A percentile compares a stretch with the other conserved stretches of the same genome.
These are phyloP conservation scores for Micropoecilia bifurca DNA, from an alignment of 2,797 vertebrate genomes.

Conservation along the genomic window DNA sequence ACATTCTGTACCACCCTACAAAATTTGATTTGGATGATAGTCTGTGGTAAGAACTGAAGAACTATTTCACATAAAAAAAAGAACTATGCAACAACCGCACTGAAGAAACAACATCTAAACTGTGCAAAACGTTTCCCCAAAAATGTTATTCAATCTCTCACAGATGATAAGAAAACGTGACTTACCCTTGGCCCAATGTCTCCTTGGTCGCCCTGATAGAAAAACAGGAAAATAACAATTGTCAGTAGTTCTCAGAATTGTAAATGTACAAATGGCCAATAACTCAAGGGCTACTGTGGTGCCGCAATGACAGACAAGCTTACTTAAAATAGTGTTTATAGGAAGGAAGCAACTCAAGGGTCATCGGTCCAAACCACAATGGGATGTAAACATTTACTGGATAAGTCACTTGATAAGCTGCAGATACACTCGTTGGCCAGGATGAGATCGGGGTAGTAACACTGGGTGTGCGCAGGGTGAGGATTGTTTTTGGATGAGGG, in stretches of 20 bases:
- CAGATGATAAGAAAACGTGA: constrained; percentile 35
- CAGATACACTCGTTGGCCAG: constrained; percentile 46
- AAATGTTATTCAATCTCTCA: constrained; percentile 12
- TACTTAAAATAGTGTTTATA: constrained; percentile 30
- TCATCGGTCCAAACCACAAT: constrained; percentile 42
- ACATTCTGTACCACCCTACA: background rate
- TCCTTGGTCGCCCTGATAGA: constrained; percentile 90
- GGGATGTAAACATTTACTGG: constrained; percentile 42
- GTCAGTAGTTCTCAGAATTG: constrained; percentile 53
- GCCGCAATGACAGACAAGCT: constrained; percentile 36
- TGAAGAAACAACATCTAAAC: constrained; percentile 11
- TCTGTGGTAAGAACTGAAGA: constrained; percentile 1
- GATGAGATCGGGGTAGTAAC: constrained; percentile 7
- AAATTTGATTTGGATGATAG: background rate
- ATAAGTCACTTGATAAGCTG: constrained; percentile 40
- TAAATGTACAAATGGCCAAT: constrained; percentile 22
- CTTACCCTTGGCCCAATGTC: constrained; percentile 92
- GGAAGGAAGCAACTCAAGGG: constrained; percentile 53
- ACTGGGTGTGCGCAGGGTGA: constrained; percentile 3
- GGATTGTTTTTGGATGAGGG: constrained; percentile 34
- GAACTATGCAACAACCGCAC: background rate
- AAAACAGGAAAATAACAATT: constrained; percentile 60
- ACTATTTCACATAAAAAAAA: background rate
- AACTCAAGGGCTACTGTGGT: constrained; percentile 25
- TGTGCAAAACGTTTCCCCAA: background rate